phyloP scores from a whole-genome alignment of 1,140 invertebrate genomes.

The Drosophila watanabei region DNA sequence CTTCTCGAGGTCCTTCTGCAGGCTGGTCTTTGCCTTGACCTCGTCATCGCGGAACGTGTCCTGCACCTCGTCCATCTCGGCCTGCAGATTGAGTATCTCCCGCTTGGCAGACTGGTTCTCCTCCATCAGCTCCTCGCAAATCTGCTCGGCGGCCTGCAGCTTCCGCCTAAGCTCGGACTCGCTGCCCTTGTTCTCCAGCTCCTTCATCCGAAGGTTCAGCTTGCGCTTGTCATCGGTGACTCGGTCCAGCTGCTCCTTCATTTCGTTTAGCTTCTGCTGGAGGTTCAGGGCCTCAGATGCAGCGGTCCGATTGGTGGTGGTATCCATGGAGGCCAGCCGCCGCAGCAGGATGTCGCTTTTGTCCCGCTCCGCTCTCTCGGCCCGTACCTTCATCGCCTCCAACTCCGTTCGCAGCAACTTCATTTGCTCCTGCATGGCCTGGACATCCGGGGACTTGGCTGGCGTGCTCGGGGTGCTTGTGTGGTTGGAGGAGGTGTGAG shows the following conservation, averaged over 20 bases:
- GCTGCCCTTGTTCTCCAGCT: slow-evolving; percentile 88
- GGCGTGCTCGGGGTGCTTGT: slow-evolving; percentile 83
- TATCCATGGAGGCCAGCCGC: slow-evolving; percentile 91
- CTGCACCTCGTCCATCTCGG: slow-evolving; percentile 99
- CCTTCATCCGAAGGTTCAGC: slow-evolving; percentile 89
- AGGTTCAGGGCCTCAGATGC: slow-evolving; percentile 90
- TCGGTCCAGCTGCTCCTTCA: slow-evolving; percentile 92
- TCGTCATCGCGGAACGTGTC: slow-evolving; percentile 99
- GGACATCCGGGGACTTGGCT: slow-evolving; percentile 55
- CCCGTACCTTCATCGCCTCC: slow-evolving; percentile 87
- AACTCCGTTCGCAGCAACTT: slow-evolving; percentile 89
- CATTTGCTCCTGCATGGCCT: slow-evolving; percentile 88
- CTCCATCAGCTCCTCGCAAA: slow-evolving; percentile 97
- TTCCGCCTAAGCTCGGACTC: slow-evolving; percentile 92
- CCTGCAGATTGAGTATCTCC: slow-evolving; percentile 96
- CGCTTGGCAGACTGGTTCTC: slow-evolving; percentile 98
- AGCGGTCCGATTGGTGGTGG: slow-evolving; percentile 90
- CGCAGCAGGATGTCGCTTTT: slow-evolving; percentile 94
- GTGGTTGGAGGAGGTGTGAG: slow-evolving; percentile 62
- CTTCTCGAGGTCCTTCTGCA: slow-evolving; percentile 97
- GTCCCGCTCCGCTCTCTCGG: slow-evolving; percentile 93
- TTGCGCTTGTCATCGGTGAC: slow-evolving; percentile 93
- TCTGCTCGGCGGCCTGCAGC: slow-evolving; percentile 93
- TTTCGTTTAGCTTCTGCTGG: slow-evolving; percentile 93
- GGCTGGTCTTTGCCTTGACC: slow-evolving; percentile 97